A percentile compares a stretch with the other conserved stretches of the same genome.
Conservation (phyloP, 2,113 vertebrate species). For the Fulmarus glacialis region DNA sequence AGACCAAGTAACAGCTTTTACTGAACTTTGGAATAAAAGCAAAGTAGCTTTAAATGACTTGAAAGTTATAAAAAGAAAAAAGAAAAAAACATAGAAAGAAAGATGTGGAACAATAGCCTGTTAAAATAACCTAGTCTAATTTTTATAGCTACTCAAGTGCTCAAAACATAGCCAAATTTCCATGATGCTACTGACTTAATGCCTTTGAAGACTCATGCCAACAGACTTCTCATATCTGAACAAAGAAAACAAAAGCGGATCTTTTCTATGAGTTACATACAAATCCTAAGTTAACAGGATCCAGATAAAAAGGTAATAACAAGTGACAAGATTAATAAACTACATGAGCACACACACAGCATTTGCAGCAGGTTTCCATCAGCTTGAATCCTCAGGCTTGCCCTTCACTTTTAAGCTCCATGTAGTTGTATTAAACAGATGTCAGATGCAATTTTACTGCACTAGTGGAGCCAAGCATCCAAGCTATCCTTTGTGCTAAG, state of each 20-base stretch:
- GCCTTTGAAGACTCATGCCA: slow-evolving; percentile 82
- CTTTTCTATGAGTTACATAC: slow-evolving; percentile 82
- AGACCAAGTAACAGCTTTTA: neutral
- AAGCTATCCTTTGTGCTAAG: neutral
- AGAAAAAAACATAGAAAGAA: slow-evolving; percentile 28
- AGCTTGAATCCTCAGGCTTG: slow-evolving; percentile 56
- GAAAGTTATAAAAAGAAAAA: slow-evolving; percentile 62
- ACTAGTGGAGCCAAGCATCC: slow-evolving; percentile 33
- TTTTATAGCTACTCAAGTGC: slow-evolving; percentile 71
- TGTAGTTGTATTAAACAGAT: slow-evolving; percentile 76
- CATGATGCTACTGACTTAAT: slow-evolving; percentile 87
- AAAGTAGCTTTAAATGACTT: slow-evolving; percentile 38
- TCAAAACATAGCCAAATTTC: slow-evolving; percentile 87
- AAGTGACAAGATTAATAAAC: slow-evolving; percentile 83
- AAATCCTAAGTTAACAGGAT: slow-evolving; percentile 80
- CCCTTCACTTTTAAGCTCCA: slow-evolving; percentile 59
- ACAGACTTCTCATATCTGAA: slow-evolving; percentile 75
- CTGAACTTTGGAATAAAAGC: slow-evolving; percentile 8
- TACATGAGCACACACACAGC: slow-evolving; percentile 28
- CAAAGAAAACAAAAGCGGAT: slow-evolving; percentile 74
- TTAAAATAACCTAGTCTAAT: slow-evolving; percentile 78
- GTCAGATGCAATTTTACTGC: slow-evolving; percentile 61
- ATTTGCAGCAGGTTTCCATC: slow-evolving; percentile 65
- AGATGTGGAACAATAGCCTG: slow-evolving; percentile 66
- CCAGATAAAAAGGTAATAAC: slow-evolving; percentile 81